Evolutionary conservation across 2,113 vertebrate species (phyloP).

Genomic region (Clarias magur): DNA sequence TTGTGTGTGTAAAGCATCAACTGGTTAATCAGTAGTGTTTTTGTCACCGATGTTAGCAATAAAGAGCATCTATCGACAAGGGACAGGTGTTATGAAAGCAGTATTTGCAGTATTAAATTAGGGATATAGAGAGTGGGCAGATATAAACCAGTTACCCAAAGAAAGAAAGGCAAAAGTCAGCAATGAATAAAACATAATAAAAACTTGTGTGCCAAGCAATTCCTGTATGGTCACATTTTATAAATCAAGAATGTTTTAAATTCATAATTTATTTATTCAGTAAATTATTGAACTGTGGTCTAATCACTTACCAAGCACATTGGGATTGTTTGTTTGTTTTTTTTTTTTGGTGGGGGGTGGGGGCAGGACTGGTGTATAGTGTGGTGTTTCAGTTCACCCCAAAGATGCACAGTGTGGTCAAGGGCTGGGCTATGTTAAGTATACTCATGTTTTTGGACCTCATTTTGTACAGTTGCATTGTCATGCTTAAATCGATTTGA

Average conservation of each 20-base stretch:
- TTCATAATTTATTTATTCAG: not conserved
- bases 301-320: not conserved
- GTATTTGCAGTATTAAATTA: not conserved
- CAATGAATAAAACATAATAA: not conserved
- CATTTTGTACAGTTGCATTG: not conserved
- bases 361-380: not conserved
- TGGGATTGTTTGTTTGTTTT: not conserved
- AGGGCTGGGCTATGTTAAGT: not conserved
- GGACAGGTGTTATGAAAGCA: not conserved
- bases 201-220: not conserved
- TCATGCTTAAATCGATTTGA: not conserved
- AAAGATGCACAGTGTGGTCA: not conserved
- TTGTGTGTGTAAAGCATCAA: not conserved
- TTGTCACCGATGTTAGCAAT: not conserved
- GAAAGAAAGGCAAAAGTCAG: not conserved
- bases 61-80: not conserved
- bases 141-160: not conserved
- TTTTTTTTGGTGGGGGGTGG: no score
- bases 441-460: not conserved
- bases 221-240: not conserved
- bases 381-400: not conserved
- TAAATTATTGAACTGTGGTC: not conserved
- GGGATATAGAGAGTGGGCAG: not conserved
- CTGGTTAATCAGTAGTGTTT: not conserved
- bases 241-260: not conserved